phyloP scores from a whole-genome alignment of 2,888 invertebrate genomes.

The Corythucha ciliata region DNA sequence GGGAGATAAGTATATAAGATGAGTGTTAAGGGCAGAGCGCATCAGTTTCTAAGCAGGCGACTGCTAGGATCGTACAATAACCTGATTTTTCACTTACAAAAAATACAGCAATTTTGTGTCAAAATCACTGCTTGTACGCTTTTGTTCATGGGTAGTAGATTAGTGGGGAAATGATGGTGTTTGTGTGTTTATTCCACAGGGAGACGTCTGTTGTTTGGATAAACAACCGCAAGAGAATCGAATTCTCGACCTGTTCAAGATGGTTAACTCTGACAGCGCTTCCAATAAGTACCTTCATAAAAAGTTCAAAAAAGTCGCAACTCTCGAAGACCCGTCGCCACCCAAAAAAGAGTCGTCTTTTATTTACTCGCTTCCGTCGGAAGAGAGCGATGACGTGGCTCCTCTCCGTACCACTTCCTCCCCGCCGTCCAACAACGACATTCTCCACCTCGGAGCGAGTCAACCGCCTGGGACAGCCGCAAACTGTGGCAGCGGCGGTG shows the following conservation, averaged over 20 bases:
- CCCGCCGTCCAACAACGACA: too few relatives aligned
- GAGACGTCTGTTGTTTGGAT: conserved; percentile 25
- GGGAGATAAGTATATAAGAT: too few relatives aligned
- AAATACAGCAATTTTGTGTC: too few relatives aligned
- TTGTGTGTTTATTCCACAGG: conserved; percentile 15
- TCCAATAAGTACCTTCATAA: conserved; percentile 71
- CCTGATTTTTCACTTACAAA: too few relatives aligned
- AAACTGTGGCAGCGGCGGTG: conserved; percentile 40
- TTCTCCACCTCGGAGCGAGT: too few relatives aligned
- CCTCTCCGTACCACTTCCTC: too few relatives aligned
- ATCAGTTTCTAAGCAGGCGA: too few relatives aligned
- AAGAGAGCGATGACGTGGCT: conserved; percentile 31
- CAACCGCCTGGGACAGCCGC: conserved; percentile 30
- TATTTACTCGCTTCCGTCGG: conserved; percentile 16
- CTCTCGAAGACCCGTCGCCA: conserved; percentile 31
- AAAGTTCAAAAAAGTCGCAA: conserved; percentile 79
- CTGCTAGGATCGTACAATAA: too few relatives aligned
- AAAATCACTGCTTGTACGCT: too few relatives aligned
- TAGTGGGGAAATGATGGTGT: too few relatives aligned
- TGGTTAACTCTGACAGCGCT: conserved; percentile 23
- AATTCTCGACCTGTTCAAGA: conserved; percentile 22
- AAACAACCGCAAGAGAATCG: conserved; percentile 23
- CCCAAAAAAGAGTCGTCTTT: conserved; percentile 25
- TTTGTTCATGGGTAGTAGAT: too few relatives aligned
- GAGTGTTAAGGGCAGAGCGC: too few relatives aligned